Conservation (phyloP, 2,888 invertebrate genomes). For the Xanthorhoe spadicearia region DNA sequence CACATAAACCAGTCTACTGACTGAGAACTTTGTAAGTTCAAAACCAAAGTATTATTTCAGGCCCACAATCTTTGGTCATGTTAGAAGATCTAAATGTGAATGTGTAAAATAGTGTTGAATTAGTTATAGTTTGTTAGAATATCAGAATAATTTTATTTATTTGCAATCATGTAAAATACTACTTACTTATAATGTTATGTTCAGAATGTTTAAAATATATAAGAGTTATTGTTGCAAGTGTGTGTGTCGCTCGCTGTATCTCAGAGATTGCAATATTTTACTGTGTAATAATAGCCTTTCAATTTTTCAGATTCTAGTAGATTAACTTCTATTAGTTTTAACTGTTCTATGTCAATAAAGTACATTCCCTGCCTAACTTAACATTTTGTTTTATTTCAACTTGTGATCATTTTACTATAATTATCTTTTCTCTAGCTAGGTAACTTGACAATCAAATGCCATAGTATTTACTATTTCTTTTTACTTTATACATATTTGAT, state of each 20-base stretch:
- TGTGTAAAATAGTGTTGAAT: conserved; percentile 56
- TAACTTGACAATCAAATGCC: too few species aligned
- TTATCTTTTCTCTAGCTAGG: too few species aligned
- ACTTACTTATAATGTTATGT: conserved; percentile 32
- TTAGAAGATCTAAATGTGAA: conserved; percentile 33
- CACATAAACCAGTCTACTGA: not conserved
- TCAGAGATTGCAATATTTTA: conserved; percentile 21
- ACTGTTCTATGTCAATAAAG: conserved; percentile 44
- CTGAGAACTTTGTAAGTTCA: conserved; percentile 52
- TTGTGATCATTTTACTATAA: not conserved
- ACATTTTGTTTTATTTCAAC: conserved; percentile 26
- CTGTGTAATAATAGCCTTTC: conserved; percentile 9
- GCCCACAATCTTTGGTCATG: conserved; percentile 28
- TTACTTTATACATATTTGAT: too few species aligned
- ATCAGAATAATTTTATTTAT: conserved; percentile 53
- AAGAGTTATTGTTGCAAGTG: conserved; percentile 24
- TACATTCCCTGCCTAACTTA: conserved; percentile 48
- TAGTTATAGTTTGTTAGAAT: conserved; percentile 55
- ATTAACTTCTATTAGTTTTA: conserved; percentile 12
- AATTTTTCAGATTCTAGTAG: conserved; percentile 12
- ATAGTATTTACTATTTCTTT: too few species aligned
- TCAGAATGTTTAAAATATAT: conserved; percentile 19
- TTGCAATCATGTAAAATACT: conserved; percentile 42
- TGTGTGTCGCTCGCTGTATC: conserved; percentile 15
- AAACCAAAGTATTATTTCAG: conserved; percentile 49